phyloP scores from a whole-genome alignment of 1,140 invertebrate genomes.

The Drosophila ananassae region DNA sequence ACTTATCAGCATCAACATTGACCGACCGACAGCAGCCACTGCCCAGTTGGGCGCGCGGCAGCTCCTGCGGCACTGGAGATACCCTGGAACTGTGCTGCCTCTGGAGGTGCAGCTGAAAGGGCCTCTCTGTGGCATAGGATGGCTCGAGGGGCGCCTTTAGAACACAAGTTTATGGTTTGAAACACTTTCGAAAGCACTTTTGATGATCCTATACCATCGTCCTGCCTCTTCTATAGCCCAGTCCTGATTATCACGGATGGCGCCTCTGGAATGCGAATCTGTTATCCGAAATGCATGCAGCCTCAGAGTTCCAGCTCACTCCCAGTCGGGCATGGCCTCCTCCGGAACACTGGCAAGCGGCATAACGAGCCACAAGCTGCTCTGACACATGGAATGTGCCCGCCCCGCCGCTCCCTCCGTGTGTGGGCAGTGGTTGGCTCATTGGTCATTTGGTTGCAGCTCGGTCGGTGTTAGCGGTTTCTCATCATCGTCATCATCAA shows the following conservation, averaged over 20 bases:
- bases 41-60: neutral
- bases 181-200: too few relatives aligned
- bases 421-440: conserved; percentile 68
- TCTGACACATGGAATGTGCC: conserved; percentile 40
- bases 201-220: too few relatives aligned
- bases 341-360: neutral
- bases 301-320: too few relatives aligned
- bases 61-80: neutral
- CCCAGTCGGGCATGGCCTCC: conserved; percentile 3
- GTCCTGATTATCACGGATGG: too few relatives aligned
- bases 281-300: too few relatives aligned
- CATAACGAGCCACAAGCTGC: conserved; percentile 40
- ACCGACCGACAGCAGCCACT: conserved; percentile 37
- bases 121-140: too few relatives aligned
- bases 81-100: conserved; percentile 7
- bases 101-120: too few relatives aligned
- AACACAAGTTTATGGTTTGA: too few relatives aligned
- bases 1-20: conserved; percentile 83
- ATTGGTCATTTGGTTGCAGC: conserved; percentile 76
- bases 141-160: too few relatives aligned
- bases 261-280: too few relatives aligned
- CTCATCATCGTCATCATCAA: conserved; percentile 62
- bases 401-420: conserved; percentile 5
- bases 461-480: conserved; percentile 74
- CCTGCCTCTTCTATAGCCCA: too few relatives aligned